Conservation (phyloP, 2,888 invertebrate genomes). For the Orchesellides sinensis region DNA sequence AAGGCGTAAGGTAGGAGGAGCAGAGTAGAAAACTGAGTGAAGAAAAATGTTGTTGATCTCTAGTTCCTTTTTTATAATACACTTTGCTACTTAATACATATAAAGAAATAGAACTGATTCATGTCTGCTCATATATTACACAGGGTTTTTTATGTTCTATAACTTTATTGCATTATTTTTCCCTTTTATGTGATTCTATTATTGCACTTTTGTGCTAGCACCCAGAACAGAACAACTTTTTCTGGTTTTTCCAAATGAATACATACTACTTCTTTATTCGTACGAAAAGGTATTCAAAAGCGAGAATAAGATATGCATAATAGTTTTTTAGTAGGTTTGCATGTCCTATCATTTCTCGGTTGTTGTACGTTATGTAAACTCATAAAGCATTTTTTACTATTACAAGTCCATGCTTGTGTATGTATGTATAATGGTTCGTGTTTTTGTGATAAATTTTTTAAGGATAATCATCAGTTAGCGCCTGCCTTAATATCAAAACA, state of each 20-base stretch:
- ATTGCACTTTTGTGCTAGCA: constrained; percentile 50
- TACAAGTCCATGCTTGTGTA: background rate
- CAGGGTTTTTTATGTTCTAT: too few relatives aligned
- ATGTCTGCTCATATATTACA: constrained; percentile 2
- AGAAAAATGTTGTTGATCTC: constrained; percentile 1
- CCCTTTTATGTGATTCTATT: constrained; percentile 40
- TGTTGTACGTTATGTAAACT: background rate
- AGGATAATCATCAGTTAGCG: constrained; percentile 33
- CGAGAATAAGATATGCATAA: constrained; percentile 13
- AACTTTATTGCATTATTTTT: constrained; percentile 30
- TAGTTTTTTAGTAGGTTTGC: constrained; percentile 34
- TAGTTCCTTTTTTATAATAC: constrained; percentile 6
- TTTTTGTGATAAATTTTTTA: constrained; percentile 2
- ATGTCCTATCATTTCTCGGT: constrained; percentile 55
- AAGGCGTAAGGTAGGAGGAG: constrained; percentile 36
- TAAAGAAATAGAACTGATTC: constrained; percentile 17
- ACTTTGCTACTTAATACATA: too few relatives aligned
- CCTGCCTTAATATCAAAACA: constrained; percentile 25
- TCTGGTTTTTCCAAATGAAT: constrained; percentile 55
- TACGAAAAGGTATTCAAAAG: constrained; percentile 1
- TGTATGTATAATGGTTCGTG: background rate
- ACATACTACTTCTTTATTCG: background rate
- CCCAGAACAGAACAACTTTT: constrained; percentile 45
- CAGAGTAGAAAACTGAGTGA: constrained; percentile 7
- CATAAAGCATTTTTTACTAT: constrained; percentile 1